Conservation (phyloP, 2,888 invertebrate genomes). For the Copidosoma aretas region DNA sequence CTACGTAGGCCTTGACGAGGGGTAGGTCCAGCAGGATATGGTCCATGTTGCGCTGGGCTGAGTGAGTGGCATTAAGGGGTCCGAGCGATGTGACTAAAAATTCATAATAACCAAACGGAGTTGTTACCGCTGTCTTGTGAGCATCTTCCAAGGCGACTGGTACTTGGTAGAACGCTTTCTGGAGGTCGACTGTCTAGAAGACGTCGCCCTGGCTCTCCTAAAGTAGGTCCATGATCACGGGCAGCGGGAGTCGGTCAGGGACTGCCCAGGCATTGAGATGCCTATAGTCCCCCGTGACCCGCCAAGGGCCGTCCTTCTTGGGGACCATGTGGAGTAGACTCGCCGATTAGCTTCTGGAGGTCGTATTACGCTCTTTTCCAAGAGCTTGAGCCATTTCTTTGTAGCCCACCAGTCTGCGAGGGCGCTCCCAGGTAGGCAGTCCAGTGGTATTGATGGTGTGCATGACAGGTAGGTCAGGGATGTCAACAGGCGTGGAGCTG, state of each 20-base stretch:
- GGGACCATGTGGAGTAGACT: conserved; percentile 54
- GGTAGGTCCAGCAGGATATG: conserved; percentile 15
- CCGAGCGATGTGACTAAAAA: background rate
- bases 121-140: background rate
- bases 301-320: conserved; percentile 45
- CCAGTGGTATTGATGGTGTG: conserved; percentile 53
- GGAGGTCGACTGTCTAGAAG: conserved; percentile 46
- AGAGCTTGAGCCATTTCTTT: conserved; percentile 47
- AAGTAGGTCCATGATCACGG: conserved; percentile 49
- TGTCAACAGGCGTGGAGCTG: background rate
- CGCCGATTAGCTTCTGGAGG: conserved; percentile 59
- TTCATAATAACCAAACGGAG: background rate
- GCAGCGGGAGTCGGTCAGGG: conserved; percentile 51
- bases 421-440: conserved; percentile 49
- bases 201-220: conserved; percentile 42
- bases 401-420: conserved; percentile 54
- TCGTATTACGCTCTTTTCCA: conserved; percentile 57
- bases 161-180: conserved; percentile 42
- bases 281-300: conserved; percentile 49
- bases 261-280: conserved; percentile 46
- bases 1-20: conserved; percentile 19
- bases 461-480: background rate
- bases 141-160: no score
- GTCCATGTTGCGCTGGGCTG: conserved; percentile 32
- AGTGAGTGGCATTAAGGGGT: conserved; percentile 32